Base-by-base conservation (phyloP, 2,113 vertebrate species). In the Onychostruthus taczanowskii region DNA sequence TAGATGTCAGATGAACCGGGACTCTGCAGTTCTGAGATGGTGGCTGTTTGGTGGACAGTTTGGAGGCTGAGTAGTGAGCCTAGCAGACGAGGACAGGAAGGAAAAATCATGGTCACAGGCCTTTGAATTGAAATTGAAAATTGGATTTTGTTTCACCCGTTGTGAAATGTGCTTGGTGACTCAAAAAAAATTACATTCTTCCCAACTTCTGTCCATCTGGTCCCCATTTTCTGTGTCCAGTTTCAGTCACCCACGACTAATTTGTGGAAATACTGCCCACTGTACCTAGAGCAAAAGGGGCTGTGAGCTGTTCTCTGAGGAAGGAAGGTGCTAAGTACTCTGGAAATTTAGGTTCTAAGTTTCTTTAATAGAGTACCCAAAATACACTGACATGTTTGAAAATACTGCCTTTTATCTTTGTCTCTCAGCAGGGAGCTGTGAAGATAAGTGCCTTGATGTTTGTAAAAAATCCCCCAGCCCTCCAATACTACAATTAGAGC, bases 401-500 rank as follows among this genome's bases (percentile, higher is more conserved):
- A 94, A 93, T 84, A 76, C 5, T 93, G 83, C 68, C 88, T 93
- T 94, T 96, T 96, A 96, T 95, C 94, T 96, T 53, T 56, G 66
- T 89, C 91, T 58, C 88, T 89, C 95, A 96, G 88, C 76, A 93
- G 69, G 76, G 72, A 84, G 62, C 76, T 72, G 56, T 49, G 73
- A 84, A 96, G 92, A 84, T 89, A 90, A 96, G 78, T 90, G 94
- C 46, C 74, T 69, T 87, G 84, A 89, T 95, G 89, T 93, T 89
- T 89, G 62, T 61, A 17, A 94, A 89, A 86, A 41, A 10, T 0
- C 6, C 44, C 4, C 22, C 22, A 47, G 16, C 44, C 72, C 64
- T 92, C 69, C 64, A 86, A 89, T 41, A 72, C 27, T 78, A 82
- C 76, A 72, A 78, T 93, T 82, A 94, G 87, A 95, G 53, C 69